phyloP scores from a whole-genome alignment of 2,113 vertebrate species.

The Hepsetus odoe region DNA sequence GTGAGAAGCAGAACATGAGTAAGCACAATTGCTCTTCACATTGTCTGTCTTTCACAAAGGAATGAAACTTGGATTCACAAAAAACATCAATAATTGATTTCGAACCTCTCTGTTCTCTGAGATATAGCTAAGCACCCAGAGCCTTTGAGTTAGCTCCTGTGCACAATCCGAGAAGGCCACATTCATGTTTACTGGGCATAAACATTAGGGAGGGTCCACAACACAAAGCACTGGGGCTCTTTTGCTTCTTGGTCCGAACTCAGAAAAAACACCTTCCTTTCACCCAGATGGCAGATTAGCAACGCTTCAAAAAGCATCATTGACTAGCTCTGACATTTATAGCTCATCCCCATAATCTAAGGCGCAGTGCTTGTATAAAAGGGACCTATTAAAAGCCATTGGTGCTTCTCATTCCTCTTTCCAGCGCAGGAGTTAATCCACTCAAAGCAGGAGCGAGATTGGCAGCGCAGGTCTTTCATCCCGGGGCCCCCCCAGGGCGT shows the following conservation, averaged over 20 bases:
- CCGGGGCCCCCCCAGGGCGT: conserved; percentile 61
- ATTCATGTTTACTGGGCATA: conserved; percentile 66
- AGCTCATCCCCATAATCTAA: conserved; percentile 72
- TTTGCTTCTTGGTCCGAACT: conserved; percentile 36
- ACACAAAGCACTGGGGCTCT: conserved; percentile 55
- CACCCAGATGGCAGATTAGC: conserved; percentile 74
- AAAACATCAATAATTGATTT: conserved; percentile 71
- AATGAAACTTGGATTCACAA: conserved; percentile 37
- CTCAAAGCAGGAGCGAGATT: conserved; percentile 63
- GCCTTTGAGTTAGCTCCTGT: background rate
- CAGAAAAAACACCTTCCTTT: conserved; percentile 53
- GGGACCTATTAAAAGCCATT: conserved; percentile 69
- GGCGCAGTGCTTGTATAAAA: conserved; percentile 69
- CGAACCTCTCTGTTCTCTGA: conserved; percentile 43
- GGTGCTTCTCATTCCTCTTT: conserved; percentile 64
- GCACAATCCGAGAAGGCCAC: conserved; percentile 56
- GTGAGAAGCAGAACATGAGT: background rate
- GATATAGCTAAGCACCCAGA: background rate
- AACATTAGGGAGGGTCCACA: conserved; percentile 56
- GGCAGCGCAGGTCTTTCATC: conserved; percentile 61
- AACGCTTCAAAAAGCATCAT: conserved; percentile 71
- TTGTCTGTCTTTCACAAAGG: background rate
- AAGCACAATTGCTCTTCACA: conserved; percentile 5
- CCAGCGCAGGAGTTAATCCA: conserved; percentile 69
- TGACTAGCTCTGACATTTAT: conserved; percentile 72